Percentiles rank a stretch among this genome's conserved stretches.
These are phyloP conservation scores for Circaetus cinerascens DNA, from an alignment of 2,113 vertebrate species.

Conservation along the genomic window DNA sequence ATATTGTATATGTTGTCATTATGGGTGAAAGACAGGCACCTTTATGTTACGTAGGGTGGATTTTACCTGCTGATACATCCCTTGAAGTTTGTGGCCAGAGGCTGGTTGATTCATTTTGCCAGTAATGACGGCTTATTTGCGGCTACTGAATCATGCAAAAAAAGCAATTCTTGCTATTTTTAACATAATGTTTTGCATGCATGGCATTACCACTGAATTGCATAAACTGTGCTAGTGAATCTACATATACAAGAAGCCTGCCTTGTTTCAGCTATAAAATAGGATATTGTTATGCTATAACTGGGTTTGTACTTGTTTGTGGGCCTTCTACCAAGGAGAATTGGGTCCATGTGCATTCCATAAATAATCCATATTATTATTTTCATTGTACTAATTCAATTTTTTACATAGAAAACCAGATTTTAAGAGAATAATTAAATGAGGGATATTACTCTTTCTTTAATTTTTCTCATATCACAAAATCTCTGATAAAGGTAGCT, in stretches of 20 bases:
- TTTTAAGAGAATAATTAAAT: neutral
- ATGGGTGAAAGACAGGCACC: neutral
- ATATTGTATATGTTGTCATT: neutral
- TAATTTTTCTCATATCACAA: neutral
- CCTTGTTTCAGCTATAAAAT: neutral
- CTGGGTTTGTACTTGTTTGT: neutral
- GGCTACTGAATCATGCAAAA: slow-evolving; percentile 11
- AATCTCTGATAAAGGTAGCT: neutral
- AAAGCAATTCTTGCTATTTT: slow-evolving; percentile 31
- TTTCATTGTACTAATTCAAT: neutral
- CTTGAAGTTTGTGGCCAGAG: slow-evolving; percentile 12
- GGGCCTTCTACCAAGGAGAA: neutral
- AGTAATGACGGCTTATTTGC: slow-evolving; percentile 35
- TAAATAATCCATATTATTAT: neutral
- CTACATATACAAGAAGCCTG: neutral
- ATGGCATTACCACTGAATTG: neutral
- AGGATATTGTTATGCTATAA: neutral
- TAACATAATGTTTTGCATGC: slow-evolving; percentile 7
- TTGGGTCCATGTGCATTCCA: neutral
- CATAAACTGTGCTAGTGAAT: neutral
- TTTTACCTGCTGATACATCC: neutral
- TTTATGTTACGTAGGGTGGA: neutral
- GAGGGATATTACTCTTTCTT: neutral
- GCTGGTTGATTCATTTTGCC: slow-evolving; percentile 38
- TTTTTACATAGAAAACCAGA: neutral